A percentile compares a stretch with the other conserved stretches of the same genome.
phyloP scores from a whole-genome alignment of 2,888 invertebrate species.

The Melanotus villosus region DNA sequence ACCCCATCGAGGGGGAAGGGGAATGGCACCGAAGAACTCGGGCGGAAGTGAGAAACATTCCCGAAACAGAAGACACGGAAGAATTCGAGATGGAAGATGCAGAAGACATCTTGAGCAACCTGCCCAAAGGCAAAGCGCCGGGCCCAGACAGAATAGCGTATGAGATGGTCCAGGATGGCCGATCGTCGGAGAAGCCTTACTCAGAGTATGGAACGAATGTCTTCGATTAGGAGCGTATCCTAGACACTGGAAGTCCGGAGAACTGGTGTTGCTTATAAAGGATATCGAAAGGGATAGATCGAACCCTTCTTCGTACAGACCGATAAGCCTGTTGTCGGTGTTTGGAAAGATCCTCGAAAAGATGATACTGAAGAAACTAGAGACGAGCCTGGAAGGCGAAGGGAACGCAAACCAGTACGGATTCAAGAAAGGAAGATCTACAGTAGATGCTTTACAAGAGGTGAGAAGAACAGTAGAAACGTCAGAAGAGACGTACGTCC shows the following conservation, averaged over 20 bases:
- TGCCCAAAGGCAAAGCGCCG: neutral
- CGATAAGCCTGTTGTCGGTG: too few relatives aligned
- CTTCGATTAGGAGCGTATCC: neutral
- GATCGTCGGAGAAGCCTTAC: neutral
- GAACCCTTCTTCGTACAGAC: too few relatives aligned
- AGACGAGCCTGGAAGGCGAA: too few relatives aligned
- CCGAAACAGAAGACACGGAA: neutral
- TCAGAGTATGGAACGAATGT: neutral
- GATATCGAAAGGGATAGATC: too few relatives aligned
- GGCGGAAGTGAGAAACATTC: neutral
- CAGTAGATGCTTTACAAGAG: too few relatives aligned
- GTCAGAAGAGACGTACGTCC: too few relatives aligned
- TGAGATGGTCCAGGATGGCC: too few relatives aligned
- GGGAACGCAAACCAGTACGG: too few relatives aligned
- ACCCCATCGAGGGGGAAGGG: neutral
- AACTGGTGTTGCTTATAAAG: neutral
- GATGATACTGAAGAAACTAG: too few relatives aligned
- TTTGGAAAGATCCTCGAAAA: too few relatives aligned
- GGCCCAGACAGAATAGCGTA: neutral
- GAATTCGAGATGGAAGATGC: neutral
- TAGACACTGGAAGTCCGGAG: neutral
- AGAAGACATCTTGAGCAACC: neutral
- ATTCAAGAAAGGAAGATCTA: too few relatives aligned
- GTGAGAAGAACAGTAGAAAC: too few relatives aligned
- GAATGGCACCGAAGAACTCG: neutral